These are phyloP conservation scores for Ctenochaetus hawaiiensis DNA, from an alignment of 2,797 vertebrate genomes.

Conservation along the genomic window DNA sequence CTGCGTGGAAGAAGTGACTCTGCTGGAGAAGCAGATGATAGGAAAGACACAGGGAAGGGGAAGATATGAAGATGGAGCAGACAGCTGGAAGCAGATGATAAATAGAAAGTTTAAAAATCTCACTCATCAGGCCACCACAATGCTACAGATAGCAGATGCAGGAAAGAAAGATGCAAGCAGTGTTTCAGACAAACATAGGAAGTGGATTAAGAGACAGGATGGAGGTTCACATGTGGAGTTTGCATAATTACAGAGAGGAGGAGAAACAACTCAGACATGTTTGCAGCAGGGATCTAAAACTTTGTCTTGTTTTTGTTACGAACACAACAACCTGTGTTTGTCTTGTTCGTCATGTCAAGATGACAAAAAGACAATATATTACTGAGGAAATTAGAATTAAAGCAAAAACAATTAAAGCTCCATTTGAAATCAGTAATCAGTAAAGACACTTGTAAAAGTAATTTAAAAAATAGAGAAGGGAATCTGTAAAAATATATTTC, in stretches of 20 bases:
- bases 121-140: neutral
- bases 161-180: constrained; percentile 21
- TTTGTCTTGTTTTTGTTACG: neutral
- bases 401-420: neutral
- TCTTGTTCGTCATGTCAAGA: neutral
- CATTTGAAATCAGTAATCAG: neutral
- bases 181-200: constrained; percentile 6
- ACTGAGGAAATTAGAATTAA: neutral
- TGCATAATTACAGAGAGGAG: neutral
- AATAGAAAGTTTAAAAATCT: constrained; percentile 28
- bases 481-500: neutral
- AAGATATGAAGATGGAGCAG: constrained; percentile 44
- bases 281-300: neutral
- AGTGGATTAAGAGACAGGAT: neutral
- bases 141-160: neutral
- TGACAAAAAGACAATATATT: neutral
- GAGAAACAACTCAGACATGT: neutral
- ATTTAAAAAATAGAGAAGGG: neutral
- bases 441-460: too few relatives aligned
- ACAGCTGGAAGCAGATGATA: constrained; percentile 47
- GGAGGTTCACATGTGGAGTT: neutral
- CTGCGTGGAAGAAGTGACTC: constrained; percentile 72
- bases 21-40: constrained; percentile 68
- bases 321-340: neutral
- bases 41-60: constrained; percentile 52